Evolutionary conservation across 1,140 invertebrate genomes (phyloP), one percentile per base, ranked within the genome.

Genomic region (Drosophila lowei): DNA sequence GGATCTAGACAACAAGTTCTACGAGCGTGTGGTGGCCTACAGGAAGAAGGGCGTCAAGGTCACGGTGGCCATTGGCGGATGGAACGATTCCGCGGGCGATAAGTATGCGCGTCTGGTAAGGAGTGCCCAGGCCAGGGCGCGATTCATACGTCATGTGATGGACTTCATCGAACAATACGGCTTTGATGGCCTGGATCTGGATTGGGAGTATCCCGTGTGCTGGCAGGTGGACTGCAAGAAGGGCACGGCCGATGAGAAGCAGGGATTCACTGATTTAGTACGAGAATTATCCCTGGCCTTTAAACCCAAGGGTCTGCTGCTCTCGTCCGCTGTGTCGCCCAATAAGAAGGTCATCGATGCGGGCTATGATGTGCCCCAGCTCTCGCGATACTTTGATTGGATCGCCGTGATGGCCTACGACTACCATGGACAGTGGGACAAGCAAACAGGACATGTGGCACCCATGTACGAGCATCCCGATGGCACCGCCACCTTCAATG

Each of bases 191-290:
- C 92, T 98, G 0, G 97, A 98, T 90, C 92, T 98, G 34, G 96
- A 98, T 89, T 98, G 97, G 97, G 96, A 97, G 79, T 98, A 97
- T 92, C 97, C 97, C 0, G 96, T 95, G 66, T 98, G 97, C 88
- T 97, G 97, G 96, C 96, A 97, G 92, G 96, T 96, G 77, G 94
- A 96, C 65, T 96, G 95, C 85, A 94, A 94, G 3, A 95, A 95
- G 90, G 95, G 95, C 11, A 94, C 94, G 8, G 92, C 92, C 9
- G 94, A 94, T 2, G 97, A 97, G 67, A 97, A 95, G 86, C 91
- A 94, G 68, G 94, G 93, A 43, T 98, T 97, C 83, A 94, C 94
- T 0, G 91, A 93, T 11, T 92, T 96, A 11, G 92, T 97, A 0
- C 91, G 92, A 54, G 96, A 97, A 91, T 79, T 98, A 0, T 94